These are phyloP conservation scores for Ectropis crepuscularia DNA, from an alignment of 2,888 invertebrate genomes.

Conservation along the genomic window DNA sequence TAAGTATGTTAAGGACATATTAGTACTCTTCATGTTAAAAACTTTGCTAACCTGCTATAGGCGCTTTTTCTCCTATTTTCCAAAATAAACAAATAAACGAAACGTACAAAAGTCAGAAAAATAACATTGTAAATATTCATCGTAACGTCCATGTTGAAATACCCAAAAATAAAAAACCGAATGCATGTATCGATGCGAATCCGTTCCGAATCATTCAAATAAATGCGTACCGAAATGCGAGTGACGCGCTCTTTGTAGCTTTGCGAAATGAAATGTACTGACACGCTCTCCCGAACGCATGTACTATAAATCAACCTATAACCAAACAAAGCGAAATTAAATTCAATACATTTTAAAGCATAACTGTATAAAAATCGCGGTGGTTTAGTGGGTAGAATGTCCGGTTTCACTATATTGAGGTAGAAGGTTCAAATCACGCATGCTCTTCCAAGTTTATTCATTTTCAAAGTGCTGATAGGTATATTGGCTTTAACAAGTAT, in stretches of 20 bases:
- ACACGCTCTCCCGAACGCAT: constrained; percentile 8
- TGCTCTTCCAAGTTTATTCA: too few relatives aligned
- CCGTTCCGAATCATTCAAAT: constrained; percentile 25
- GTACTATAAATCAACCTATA: constrained; percentile 3
- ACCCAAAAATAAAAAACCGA: constrained; percentile 13
- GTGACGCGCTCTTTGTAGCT: constrained; percentile 10
- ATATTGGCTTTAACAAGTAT: too few relatives aligned
- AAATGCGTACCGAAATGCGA: constrained; percentile 18
- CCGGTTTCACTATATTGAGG: too few relatives aligned
- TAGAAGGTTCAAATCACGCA: too few relatives aligned
- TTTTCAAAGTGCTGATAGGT: too few relatives aligned
- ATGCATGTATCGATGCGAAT: constrained; percentile 15
- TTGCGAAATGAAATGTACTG: constrained; percentile 10
- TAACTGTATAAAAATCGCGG: too few relatives aligned
- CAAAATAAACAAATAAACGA: not conserved
- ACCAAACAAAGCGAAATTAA: constrained; percentile 7
- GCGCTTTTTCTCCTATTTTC: not conserved
- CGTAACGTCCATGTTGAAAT: constrained; percentile 10
- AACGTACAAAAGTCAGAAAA: not conserved
- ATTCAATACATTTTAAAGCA: not conserved
- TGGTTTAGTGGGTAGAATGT: too few relatives aligned
- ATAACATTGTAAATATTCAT: too few relatives aligned
- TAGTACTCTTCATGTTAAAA: not conserved
- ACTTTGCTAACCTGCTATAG: not conserved
- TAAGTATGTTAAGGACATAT: too few relatives aligned